Evolutionary conservation across 2,797 vertebrate genomes (phyloP).

Genomic region (Anabas testudineus): DNA sequence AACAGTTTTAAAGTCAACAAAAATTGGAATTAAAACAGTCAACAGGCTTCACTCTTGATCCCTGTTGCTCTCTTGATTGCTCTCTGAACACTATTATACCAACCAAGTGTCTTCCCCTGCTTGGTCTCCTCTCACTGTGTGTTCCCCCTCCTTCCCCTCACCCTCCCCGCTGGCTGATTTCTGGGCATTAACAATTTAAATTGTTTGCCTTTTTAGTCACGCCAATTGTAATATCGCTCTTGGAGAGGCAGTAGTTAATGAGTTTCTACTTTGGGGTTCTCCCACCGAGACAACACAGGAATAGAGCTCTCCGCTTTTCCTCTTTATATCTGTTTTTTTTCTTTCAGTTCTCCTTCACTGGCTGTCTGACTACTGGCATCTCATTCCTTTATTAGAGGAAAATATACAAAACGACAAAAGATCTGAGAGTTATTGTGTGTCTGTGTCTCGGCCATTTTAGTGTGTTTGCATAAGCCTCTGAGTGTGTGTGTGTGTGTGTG

Average conservation of each 20-base stretch:
- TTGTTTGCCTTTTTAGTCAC: constrained; percentile 64
- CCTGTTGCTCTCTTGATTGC: not conserved
- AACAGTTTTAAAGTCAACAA: not conserved
- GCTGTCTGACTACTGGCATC: constrained; percentile 3
- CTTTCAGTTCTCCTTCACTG: constrained; percentile 5
- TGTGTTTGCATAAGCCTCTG: constrained; percentile 8
- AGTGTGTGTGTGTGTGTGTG: constrained; percentile 10
- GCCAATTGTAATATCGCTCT: constrained; percentile 47
- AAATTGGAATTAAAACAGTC: not conserved
- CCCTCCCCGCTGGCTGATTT: constrained; percentile 41
- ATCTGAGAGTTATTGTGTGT: constrained; percentile 1
- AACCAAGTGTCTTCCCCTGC: not conserved
- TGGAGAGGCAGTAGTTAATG: constrained; percentile 64
- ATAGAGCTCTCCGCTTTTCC: constrained; percentile 25
- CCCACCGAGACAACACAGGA: constrained; percentile 48
- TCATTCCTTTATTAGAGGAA: constrained; percentile 30
- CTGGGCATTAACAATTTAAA: constrained; percentile 61
- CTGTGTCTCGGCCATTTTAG: constrained; percentile 4
- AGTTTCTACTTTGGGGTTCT: constrained; percentile 63
- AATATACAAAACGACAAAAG: constrained; percentile 31
- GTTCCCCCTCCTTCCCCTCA: not conserved
- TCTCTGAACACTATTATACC: not conserved
- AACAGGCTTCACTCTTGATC: not conserved
- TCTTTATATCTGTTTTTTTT: not conserved
- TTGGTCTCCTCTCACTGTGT: not conserved